Evolutionary conservation across 1,140 invertebrate species (phyloP), one percentile per base, ranked within the genome.

Genomic region (Hycleus cichorii): DNA sequence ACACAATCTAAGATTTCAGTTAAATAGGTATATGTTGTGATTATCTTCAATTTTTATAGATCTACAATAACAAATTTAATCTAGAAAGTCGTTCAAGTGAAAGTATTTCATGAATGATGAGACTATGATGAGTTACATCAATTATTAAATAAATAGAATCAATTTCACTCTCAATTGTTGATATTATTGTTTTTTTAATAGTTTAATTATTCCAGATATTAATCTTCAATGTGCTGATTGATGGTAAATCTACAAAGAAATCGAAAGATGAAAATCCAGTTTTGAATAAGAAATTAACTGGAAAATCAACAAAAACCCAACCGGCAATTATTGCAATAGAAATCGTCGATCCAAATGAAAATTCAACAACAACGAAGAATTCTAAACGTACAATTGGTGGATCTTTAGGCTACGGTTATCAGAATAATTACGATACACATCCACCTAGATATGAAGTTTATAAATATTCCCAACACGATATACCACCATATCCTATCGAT

Each of bases 391-490:
- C 80, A 1, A 80, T 81, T 18, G 79, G 81, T 62, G 77, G 78
- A 18, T 77, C 80, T 58, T 67, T 82, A 38, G 80, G 80, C 11
- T 82, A 82, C 61, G 80, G 80, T 8, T 80, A 79, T 48, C 73
- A 74, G 49, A 77, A 78, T 59, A 73, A 71, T 7, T 76, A 77
- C 53, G 77, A 76, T 51, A 74, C 75, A 32, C 42, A 54, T 6
- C 71, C 75, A 47, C 77, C 77, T 39, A 80, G 77, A 64, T 80
- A 79, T 59, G 75, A 80, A 73, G 72, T 81, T 47, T 82, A 82
- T 65, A 80, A 80, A 39, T 82, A 82, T 60, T 82, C 79, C 3
- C 80, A 82, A 69, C 73, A 79, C 58, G 78, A 82, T 61, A 78
- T 80, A 48, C 78, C 75, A 11, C 60, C 77, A 26, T 65, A 69